Base-by-base conservation (phyloP, 2,888 invertebrate genomes). In the Nomada goodeniana region DNA sequence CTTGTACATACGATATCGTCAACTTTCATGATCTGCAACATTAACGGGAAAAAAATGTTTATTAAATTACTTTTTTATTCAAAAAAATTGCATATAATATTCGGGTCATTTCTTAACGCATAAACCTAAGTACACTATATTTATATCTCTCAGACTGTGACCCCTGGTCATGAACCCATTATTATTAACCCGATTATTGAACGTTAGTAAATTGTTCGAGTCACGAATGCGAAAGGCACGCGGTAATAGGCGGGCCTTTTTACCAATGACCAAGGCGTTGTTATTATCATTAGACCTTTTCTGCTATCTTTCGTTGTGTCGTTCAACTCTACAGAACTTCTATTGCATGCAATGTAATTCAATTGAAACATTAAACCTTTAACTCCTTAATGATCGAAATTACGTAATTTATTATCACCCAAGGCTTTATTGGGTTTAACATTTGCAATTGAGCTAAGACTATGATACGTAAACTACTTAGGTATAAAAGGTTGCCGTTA, bases 1-100 rank as follows among this genome's bases (percentile, higher is more conserved):
- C 97, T 94, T 91, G 96, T 96, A 94, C 96, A 96, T 82, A 96
- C 96, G 64, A 97, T 95, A 90, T 96, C 95, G 90, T 96, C 97
- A 23, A 96, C 96, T 65, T 96, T 96, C 95, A 97, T 96, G 36
- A 96, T 95, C 97, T 97, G 94, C 9, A 95, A 81, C 71, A 73
- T 9, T 44, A 63, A 47, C 0, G 15, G 15, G 2, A 15, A 47
- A 57, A 2, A 23, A 57, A 23, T 23, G 26, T 20, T 57, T 11
- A 20, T 57, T 26, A 10, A 7, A 20, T n/a, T n/a, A 18, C 2
- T 0, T 50, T 42, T n/a, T n/a, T 57, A 5, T 4, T 59, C 18
- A 52, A 61, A 20, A 61, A 64, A 60, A 55, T 15, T 11, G 4
- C 23, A 23, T 36, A 42, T 60, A 42, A 42, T 13, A 23, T 65